A percentile compares a stretch with the other conserved stretches of the same genome.
Evolutionary conservation across 2,113 vertebrate species (phyloP).

Genomic region (Egretta garzetta): DNA sequence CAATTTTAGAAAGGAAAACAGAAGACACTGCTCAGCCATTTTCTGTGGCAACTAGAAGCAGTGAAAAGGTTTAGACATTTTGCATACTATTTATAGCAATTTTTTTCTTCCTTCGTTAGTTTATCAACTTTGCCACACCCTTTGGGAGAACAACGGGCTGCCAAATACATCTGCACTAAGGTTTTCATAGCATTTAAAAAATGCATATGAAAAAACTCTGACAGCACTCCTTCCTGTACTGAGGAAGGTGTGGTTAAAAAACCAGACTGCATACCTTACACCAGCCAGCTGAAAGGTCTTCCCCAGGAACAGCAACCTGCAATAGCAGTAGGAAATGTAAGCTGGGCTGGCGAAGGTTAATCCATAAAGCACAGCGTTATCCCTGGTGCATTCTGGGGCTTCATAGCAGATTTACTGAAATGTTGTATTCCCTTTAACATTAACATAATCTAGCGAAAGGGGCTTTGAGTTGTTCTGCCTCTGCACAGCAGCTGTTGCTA

Average conservation of each 20-base stretch:
- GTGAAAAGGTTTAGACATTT: not conserved
- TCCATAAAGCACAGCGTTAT: not conserved
- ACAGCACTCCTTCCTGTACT: not conserved
- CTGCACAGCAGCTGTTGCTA: not conserved
- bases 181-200: conserved; percentile 20
- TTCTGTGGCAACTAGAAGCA: not conserved
- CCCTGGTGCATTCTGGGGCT: not conserved
- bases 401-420: not conserved
- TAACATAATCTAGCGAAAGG: not conserved
- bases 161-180: not conserved
- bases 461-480: not conserved
- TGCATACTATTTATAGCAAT: not conserved
- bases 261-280: not conserved
- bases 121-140: conserved; percentile 55
- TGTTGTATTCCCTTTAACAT: not conserved
- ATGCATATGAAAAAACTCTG: not conserved
- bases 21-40: not conserved
- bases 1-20: not conserved
- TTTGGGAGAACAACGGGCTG: not conserved
- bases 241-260: conserved; percentile 18
- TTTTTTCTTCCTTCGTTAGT: conserved; percentile 20
- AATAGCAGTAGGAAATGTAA: not conserved
- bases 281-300: not conserved
- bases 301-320: not conserved
- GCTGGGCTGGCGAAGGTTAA: not conserved